Conservation (phyloP, 2,797 vertebrate genomes). For the Acanthiza pusilla region DNA sequence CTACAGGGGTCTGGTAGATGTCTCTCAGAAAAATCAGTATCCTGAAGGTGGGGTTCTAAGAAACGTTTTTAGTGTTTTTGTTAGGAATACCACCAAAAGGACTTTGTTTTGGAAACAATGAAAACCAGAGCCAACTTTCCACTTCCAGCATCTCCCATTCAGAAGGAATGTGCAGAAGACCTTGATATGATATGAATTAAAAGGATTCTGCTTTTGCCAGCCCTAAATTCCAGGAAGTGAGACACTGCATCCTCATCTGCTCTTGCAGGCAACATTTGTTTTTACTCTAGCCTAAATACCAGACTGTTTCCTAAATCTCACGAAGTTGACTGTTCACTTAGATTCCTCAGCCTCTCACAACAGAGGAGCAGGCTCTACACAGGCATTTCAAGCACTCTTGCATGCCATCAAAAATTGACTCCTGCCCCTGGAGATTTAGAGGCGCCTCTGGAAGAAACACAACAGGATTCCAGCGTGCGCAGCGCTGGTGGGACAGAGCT, state of each 20-base stretch:
- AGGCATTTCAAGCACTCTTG: neutral
- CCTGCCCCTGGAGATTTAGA: neutral
- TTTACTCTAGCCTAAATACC: slow-evolving; percentile 51
- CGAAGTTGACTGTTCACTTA: neutral
- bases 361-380: neutral
- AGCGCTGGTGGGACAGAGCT: neutral
- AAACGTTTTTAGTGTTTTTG: neutral
- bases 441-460: neutral
- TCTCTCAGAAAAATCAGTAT: neutral
- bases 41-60: neutral
- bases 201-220: slow-evolving; percentile 17
- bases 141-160: neutral
- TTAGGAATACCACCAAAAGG: neutral
- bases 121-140: slow-evolving; percentile 26
- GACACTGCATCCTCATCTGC: slow-evolving; percentile 19
- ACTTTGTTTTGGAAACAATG: slow-evolving; percentile 38
- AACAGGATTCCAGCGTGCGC: neutral
- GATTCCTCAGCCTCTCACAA: neutral
- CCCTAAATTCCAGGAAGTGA: slow-evolving; percentile 36
- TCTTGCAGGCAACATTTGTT: slow-evolving; percentile 32
- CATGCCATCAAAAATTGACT: neutral
- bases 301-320: slow-evolving; percentile 21
- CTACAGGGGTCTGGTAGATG: neutral
- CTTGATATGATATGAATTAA: slow-evolving; percentile 52
- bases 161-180: slow-evolving; percentile 34